Base-by-base conservation (phyloP, 2,113 vertebrate species). In the Excalfactoria chinensis region DNA sequence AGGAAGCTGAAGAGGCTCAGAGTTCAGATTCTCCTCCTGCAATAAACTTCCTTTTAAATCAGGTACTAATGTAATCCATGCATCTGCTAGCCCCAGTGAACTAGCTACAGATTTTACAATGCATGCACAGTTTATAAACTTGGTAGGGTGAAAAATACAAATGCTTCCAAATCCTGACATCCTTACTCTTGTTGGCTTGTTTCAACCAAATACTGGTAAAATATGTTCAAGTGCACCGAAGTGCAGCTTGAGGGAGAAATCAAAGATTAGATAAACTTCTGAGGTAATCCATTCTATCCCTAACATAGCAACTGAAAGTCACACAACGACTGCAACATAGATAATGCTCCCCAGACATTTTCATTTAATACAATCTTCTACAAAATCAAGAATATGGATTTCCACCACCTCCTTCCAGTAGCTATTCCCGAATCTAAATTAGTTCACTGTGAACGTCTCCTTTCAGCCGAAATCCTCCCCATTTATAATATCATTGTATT, bases 381-480 rank as follows among this genome's bases (percentile, higher is more conserved):
- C 53, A 75, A 64, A 43, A 90, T 72, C 41, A 67, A 19, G 84
- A 78, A 19, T 23, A 20, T 13, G 72, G 14, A 85, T 78, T 89
- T 86, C 13, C 6, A 90, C 16, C 53, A 55, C 23, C 86, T 81
- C 58, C 41, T 79, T 84, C 67, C 5, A 3, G 37, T 23, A 92
- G 46, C 70, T 85, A 51, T 72, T 90, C 28, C 35, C 66, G 20
- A 88, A 28, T 66, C 59, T 76, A n/a, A 70, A 87, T 17, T 46
- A 89, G 28, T 23, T 89, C 63, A 73, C 49, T 43, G 49, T 37
- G 17, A 92, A 84, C 53, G 17, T 21, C 34, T 89, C 30, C 53
- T 93, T 92, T 92, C 72, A 88, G 89, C 70, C 88, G 84, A 88
- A 95, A 90, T 78, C 73, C 63, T 66, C 48, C 73, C 67, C 51